Evolutionary conservation across 2,797 vertebrate genomes (phyloP).

Genomic region (Schizothorax lantsangensis): DNA sequence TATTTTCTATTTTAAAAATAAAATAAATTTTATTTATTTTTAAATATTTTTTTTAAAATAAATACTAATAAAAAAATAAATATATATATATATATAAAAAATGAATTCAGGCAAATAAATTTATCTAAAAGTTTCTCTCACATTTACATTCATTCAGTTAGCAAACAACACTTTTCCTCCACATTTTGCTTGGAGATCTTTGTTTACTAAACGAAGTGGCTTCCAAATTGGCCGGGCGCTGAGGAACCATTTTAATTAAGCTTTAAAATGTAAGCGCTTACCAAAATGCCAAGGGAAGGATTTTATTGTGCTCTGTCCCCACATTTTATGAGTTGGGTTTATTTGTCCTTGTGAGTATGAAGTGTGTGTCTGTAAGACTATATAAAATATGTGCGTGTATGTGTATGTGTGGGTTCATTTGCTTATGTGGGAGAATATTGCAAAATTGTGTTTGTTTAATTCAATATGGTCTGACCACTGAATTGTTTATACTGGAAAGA

Average conservation of each 20-base stretch:
- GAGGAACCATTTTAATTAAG: slow-evolving; percentile 18
- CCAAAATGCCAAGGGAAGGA: slow-evolving; percentile 20
- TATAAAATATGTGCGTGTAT: not conserved
- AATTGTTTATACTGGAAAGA: slow-evolving; percentile 19
- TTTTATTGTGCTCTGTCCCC: slow-evolving; percentile 43
- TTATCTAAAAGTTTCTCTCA: not conserved
- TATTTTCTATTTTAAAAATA: not conserved
- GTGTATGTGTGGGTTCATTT: slow-evolving; percentile 7
- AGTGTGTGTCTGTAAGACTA: not conserved
- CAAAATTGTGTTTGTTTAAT: slow-evolving; percentile 9
- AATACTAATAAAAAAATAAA: not conserved
- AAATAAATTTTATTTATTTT: too few relatives aligned
- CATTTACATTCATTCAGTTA: not conserved
- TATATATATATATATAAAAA: not conserved
- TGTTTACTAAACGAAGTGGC: slow-evolving; percentile 12
- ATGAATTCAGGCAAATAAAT: not conserved
- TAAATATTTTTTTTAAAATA: too few relatives aligned
- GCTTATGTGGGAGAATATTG: slow-evolving; percentile 12
- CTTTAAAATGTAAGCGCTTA: slow-evolving; percentile 11
- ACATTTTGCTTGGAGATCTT: not conserved
- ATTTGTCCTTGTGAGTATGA: slow-evolving; percentile 16
- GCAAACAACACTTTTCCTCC: not conserved
- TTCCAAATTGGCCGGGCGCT: slow-evolving; percentile 23
- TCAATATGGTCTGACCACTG: not conserved
- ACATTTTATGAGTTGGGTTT: slow-evolving; percentile 49